These are phyloP conservation scores for Caenorhabditis virilis DNA, from an alignment of 2,888 invertebrate species.

Conservation along the genomic window DNA sequence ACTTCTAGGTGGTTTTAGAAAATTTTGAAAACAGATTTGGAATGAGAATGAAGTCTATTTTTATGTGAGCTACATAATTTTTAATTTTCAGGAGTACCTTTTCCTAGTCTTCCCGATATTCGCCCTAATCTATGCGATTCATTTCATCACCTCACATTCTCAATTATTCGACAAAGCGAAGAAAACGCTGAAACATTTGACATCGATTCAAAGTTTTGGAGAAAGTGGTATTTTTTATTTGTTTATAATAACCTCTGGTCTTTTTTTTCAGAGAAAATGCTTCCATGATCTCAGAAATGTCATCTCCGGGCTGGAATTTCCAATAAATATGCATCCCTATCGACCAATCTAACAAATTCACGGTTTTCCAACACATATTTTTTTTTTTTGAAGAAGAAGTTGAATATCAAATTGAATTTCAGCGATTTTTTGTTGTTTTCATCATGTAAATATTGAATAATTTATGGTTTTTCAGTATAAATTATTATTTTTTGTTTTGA, in stretches of 20 bases:
- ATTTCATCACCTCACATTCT: slow-evolving; percentile 21
- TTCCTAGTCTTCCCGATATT: slow-evolving; percentile 34
- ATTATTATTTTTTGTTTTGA: too few species aligned
- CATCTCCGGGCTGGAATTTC: too few species aligned
- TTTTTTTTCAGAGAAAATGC: not conserved
- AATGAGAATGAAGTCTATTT: too few species aligned
- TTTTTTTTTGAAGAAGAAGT: not conserved
- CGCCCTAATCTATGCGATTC: slow-evolving; percentile 24
- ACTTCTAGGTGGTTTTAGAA: too few species aligned
- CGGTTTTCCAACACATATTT: not conserved
- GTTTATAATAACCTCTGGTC: too few species aligned
- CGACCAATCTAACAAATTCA: not conserved
- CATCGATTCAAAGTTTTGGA: not conserved
- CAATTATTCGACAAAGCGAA: slow-evolving; percentile 27
- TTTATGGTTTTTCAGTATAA: too few species aligned
- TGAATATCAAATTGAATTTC: not conserved
- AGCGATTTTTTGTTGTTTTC: not conserved
- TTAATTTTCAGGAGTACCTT: slow-evolving; percentile 22
- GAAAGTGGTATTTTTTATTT: not conserved
- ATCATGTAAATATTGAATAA: slow-evolving; percentile 2
- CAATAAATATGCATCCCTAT: too few species aligned
- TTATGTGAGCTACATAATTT: too few species aligned
- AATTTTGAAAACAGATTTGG: too few species aligned
- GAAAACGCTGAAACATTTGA: slow-evolving; percentile 4
- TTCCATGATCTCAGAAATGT: not conserved